Percentiles rank a stretch among this genome's conserved stretches.
Evolutionary conservation across 2,888 invertebrate species (phyloP).

Genomic region (Corbicula japonica): DNA sequence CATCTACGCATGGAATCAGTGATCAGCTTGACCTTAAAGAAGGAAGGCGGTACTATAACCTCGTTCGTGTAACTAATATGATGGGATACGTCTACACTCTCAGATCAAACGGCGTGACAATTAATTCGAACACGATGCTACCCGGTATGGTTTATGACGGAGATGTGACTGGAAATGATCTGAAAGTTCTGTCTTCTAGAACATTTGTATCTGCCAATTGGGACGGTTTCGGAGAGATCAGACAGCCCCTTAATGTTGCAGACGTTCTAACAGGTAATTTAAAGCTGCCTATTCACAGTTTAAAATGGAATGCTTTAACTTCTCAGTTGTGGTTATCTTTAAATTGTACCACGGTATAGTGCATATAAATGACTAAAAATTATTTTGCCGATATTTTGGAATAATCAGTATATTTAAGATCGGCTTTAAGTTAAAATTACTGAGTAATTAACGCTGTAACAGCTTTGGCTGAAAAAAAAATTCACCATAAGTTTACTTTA

Average conservation of each 20-base stretch:
- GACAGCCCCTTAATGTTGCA: constrained; percentile 43
- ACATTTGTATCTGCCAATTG: constrained; percentile 76
- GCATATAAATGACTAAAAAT: background rate
- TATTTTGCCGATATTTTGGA: no score
- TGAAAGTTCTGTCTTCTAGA: constrained; percentile 65
- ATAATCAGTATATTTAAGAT: no score
- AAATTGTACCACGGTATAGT: background rate
- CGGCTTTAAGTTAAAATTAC: no score
- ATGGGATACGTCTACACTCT: constrained; percentile 70
- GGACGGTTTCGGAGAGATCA: constrained; percentile 77
- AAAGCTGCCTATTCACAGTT: no score
- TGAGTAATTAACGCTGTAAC: no score
- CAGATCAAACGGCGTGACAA: constrained; percentile 75
- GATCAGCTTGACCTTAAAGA: constrained; percentile 73
- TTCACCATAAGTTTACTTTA: no score
- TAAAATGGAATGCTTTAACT: background rate
- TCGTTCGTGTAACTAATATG: constrained; percentile 73
- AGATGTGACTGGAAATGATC: constrained; percentile 68
- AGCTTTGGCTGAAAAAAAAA: no score
- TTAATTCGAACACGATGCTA: constrained; percentile 73
- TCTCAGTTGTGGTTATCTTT: background rate
- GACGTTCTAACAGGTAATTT: constrained; percentile 64
- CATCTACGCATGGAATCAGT: constrained; percentile 65
- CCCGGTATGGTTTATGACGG: constrained; percentile 79
- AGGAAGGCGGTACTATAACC: constrained; percentile 72